Evolutionary conservation across 2,797 vertebrate species (phyloP), one percentile per base, ranked within the genome.

Genomic region (Ataeniobius toweri): DNA sequence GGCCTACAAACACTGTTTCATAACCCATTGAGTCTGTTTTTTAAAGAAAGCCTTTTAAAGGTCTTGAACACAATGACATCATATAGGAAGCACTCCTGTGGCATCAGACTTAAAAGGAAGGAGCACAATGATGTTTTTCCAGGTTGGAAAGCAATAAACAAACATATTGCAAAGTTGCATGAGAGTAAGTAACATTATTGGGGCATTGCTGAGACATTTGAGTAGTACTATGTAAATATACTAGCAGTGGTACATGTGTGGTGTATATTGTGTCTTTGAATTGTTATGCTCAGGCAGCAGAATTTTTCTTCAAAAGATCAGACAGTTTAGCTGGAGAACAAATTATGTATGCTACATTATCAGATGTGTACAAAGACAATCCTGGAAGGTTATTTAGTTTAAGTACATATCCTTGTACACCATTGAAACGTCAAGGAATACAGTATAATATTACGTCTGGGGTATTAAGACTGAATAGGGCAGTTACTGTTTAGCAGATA

Each of bases 1-100:
- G 80, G 85, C 77, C 48, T 73, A 76, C 41, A 51, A 71, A 31
- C 51, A 2, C 46, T 7, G 67, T 58, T 71, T 79, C 59, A 51
- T 53, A 74, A 84, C 22, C 22, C 67, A 26, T 48, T 50, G 6
- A 26, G 14, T 28, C 16, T 13, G 2, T 70, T 13, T 70, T n/a
- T 39, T n/a, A n/a, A 14, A 26, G 41, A 53, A 53, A 22, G 16
- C 18, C 24, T 51, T 51, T 12, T 70, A 24, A 3, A n/a, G 2
- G 24, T 48, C 24, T 48, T 48, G 9, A 4, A 48, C 26, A 48
- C 3, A 26, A 26, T 70, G 24, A 48, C 68, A 70, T 28, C 26
- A 69, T 13, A n/a, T 24, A 46, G 18, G 41, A 70, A 50, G 18
- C 3, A 28, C 13, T 16, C 13, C 26, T 24, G 22, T 50, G 13